Evolutionary conservation across 2,888 invertebrate species (phyloP), one percentile per base, ranked within the genome.

Genomic region (Octonoba sinensis): DNA sequence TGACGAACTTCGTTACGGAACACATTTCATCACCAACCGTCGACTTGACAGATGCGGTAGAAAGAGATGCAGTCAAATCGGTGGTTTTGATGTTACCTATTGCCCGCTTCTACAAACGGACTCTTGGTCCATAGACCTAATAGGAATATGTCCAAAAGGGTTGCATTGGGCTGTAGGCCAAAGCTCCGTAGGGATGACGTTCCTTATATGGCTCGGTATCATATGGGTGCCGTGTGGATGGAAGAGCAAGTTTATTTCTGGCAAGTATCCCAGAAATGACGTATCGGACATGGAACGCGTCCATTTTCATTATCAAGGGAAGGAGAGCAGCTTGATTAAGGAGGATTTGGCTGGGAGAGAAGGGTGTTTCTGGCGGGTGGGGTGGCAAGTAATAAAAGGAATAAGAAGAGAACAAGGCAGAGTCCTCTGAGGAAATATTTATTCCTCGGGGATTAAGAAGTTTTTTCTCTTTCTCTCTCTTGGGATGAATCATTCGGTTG

Each of bases 201-300:
- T 24, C 65, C 65, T 65, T 65, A 65, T 65, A 65, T 18, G 65
- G 65, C 46, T 18, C 16, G 65, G 49, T 65, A 65, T 65, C 65
- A 65, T 65, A 65, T 65, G 65, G 65, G 65, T 49, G 65, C 49
- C 24, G 65, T 46, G 65, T 49, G 65, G 65, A 65, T 65, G 65
- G 65, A 65, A 65, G 49, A 49, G 49, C 22, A 49, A 49, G 47
- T 65, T 65, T 65, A 65, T 65, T 65, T 65, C 65, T 65, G 65
- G 65, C 65, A 20, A 16, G 49, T 24, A 49, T 65, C 65, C 65
- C 65, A 65, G 46, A 65, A 46, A 65, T 65, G 65, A 65, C 65
- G 65, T 65, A 46, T 46, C 20, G 49, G 46, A 65, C 49, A 49
- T 65, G 65, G 65, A 65, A 49, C 65, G 47, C 65, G 20, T 65